Evolutionary conservation across 2,888 invertebrate species (phyloP), one percentile per base, ranked within the genome.

Genomic region (Argynnis bischoffii): DNA sequence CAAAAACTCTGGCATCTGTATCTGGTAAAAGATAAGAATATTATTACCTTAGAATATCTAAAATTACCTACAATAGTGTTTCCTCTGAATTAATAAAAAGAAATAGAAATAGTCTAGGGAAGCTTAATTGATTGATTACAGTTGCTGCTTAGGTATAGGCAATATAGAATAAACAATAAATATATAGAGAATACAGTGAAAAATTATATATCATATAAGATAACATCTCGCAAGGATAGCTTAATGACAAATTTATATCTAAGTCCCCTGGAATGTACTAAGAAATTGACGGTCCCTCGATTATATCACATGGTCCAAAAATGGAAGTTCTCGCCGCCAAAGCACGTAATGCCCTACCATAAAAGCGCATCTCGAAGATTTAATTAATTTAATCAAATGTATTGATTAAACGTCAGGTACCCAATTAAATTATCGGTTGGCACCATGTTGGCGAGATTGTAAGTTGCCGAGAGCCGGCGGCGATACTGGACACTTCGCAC

Each of bases 371-470:
- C 84, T 80, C 78, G 81, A 83, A 79, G 79, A 78, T 85, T 86
- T 86, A 87, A 89, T 90, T 89, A 89, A 89, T 88, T 88, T 87
- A 87, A 89, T 89, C 86, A 85, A 83, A 79, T 76, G 83, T 86
- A 87, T 89, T 90, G 90, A 90, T 90, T 89, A 90, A 89, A 89
- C 87, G 86, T 89, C 89, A 88, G 85, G 82, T 85, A 84, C 82
- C 88, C 89, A 89, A 90, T 91, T 89, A 90, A 88, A 89, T 88
- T 87, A 89, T 88, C 83, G 83, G 77, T 76, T 76, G 78, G 77
- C 81, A 78, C 70, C 55, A 55, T 55, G 66, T 66, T 61, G 55
- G 60, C 60, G 81, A 55, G 68, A 64, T 59, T 69, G 64, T 60
- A 55, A 60, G 64, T 82, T 80, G 81, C 74, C 77, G 78, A 76